phyloP scores from a whole-genome alignment of 1,140 invertebrate species.

The Myzus persicae region DNA sequence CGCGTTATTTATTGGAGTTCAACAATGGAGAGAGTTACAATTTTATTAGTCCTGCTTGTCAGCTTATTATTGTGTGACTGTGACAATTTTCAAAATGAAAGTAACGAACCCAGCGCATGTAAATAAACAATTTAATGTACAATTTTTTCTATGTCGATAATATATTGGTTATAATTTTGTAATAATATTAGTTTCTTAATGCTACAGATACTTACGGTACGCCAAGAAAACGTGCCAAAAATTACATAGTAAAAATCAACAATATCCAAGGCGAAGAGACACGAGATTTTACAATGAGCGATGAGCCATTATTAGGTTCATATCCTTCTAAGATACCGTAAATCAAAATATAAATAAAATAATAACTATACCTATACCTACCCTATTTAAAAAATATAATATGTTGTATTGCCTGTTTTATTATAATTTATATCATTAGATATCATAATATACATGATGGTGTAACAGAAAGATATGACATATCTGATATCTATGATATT shows the following conservation, averaged over 20 bases:
- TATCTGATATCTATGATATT: too few species aligned
- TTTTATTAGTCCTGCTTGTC: neutral
- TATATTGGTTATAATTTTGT: neutral
- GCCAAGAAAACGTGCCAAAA: neutral
- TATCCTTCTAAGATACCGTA: conserved; percentile 34
- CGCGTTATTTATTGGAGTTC: neutral
- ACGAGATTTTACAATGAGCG: neutral
- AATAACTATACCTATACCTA: neutral
- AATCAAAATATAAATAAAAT: neutral
- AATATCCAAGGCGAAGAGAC: neutral
- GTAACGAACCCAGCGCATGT: neutral
- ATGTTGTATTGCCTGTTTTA: neutral
- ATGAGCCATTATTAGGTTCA: neutral
- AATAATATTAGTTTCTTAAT: neutral
- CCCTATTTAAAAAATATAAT: neutral
- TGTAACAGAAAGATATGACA: too few species aligned
- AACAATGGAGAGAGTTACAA: neutral
- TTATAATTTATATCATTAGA: too few species aligned
- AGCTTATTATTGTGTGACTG: neutral
- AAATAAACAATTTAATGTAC: neutral
- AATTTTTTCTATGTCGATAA: neutral
- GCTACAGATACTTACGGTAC: neutral
- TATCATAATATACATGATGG: too few species aligned
- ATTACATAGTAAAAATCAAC: neutral
- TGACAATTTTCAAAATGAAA: neutral